These are phyloP conservation scores for Trogon melanurus DNA, from an alignment of 2,113 vertebrate species.

Conservation along the genomic window DNA sequence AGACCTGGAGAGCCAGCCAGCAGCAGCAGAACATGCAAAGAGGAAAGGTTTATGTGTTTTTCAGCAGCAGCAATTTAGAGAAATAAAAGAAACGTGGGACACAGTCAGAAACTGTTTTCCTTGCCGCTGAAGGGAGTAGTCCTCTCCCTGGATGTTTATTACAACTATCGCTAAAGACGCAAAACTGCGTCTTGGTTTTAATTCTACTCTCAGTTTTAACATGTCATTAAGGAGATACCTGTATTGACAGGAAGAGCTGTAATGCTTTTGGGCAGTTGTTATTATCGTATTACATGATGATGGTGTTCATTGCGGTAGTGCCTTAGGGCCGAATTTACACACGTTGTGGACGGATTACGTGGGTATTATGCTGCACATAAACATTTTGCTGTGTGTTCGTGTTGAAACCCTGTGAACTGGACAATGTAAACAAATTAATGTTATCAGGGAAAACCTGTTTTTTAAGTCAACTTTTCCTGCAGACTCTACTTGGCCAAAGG, in stretches of 20 bases:
- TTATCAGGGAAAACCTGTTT: conserved; percentile 43
- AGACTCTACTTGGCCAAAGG: neutral
- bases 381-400: conserved; percentile 7
- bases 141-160: neutral
- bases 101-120: neutral
- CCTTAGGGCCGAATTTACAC: conserved; percentile 60
- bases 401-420: conserved; percentile 48
- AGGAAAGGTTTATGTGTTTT: neutral
- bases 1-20: neutral
- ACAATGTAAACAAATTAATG: conserved; percentile 53
- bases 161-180: neutral
- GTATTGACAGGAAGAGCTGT: conserved; percentile 55
- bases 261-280: conserved; percentile 51
- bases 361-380: conserved; percentile 13
- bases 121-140: neutral
- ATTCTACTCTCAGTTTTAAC: conserved; percentile 36
- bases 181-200: conserved; percentile 14
- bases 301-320: conserved; percentile 42
- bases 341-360: neutral
- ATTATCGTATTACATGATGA: conserved; percentile 46
- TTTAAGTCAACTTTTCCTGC: conserved; percentile 6
- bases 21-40: neutral
- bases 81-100: neutral
- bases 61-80: neutral
- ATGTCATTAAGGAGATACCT: conserved; percentile 50